Evolutionary conservation across 2,113 vertebrate genomes (phyloP).

Genomic region (Columbina picui): DNA sequence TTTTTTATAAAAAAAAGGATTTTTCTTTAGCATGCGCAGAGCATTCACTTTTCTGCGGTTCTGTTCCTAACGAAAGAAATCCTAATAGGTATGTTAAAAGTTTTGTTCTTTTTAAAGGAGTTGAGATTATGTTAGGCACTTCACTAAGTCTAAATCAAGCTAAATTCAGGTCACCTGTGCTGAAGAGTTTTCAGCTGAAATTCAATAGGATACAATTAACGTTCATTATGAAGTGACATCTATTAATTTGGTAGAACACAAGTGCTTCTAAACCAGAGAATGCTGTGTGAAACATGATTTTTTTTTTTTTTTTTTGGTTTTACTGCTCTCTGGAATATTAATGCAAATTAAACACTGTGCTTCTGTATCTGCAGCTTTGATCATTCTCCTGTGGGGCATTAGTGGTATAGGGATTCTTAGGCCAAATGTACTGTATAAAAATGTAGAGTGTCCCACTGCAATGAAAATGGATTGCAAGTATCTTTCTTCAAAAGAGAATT

Average conservation of each 20-base stretch:
- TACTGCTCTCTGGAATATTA: background rate
- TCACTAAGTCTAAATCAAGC: background rate
- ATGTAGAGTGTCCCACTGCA: background rate
- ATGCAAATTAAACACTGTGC: background rate
- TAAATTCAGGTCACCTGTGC: background rate
- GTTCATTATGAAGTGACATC: background rate
- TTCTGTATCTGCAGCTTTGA: background rate
- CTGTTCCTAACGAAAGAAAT: background rate
- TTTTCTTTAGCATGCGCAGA: background rate
- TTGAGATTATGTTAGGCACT: background rate
- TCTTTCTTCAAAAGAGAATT: background rate
- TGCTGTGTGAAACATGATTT: background rate
- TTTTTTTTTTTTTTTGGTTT: background rate
- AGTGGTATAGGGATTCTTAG: background rate
- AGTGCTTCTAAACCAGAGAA: slow-evolving; percentile 21
- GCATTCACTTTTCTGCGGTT: background rate
- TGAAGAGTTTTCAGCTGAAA: slow-evolving; percentile 32
- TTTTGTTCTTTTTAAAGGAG: background rate
- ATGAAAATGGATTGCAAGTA: background rate
- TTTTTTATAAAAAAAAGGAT: background rate
- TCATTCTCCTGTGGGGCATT: background rate
- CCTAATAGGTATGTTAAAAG: background rate
- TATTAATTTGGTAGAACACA: background rate
- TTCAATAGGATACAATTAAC: slow-evolving; percentile 11
- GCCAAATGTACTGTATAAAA: background rate